Base-by-base conservation (phyloP, 2,797 vertebrate genomes). In the Ficedula albicollis region DNA sequence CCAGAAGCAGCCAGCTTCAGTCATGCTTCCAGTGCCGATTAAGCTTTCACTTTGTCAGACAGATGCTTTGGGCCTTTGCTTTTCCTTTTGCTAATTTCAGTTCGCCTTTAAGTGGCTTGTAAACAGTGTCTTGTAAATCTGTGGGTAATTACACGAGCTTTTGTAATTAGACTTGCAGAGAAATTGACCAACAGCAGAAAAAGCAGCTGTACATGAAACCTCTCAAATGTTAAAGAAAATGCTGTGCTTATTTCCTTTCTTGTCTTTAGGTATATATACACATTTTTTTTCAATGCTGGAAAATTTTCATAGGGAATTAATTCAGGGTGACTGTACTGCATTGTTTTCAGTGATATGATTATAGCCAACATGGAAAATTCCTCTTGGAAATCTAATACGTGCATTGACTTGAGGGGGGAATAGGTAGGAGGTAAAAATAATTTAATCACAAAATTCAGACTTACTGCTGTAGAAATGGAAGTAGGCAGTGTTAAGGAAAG, bases 51-150 rank as follows among this genome's bases (percentile, higher is more conserved):
- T 89, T 94, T 59, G 30, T 84, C 1, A 10, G 84, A 78, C 84
- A 89, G 78, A 87, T 95, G 75, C 75, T 95, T 95, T 79, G 64
- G 72, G 74, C 75, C 23, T 89, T 90, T 29, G 21, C 12, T 87
- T 94, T 94, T 89, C 43, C 39, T 91, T 91, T 63, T 87, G 32
- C 59, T 94, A 56, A 79, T 94, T 90, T 87, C 70, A 52, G 11
- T 78, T 82, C 1, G 27, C 56, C 49, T 89, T 23, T 60, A 48
- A 89, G 78, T 79, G 52, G 22, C 54, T 87, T 16, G 9, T 81
- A 85, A 85, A 55, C 72, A 77, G 16, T 55, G n/a, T 95, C 77
- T 90, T 80, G 60, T 90, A 96, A 93, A 84, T 78, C 81, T 84
- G 80, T 1, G 29, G 12, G 43, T 74, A 75, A 74, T 83, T 94